A percentile compares a stretch with the other conserved stretches of the same genome.
These are phyloP conservation scores for Gallinago media DNA, from an alignment of 2,113 vertebrate species.

Conservation along the genomic window DNA sequence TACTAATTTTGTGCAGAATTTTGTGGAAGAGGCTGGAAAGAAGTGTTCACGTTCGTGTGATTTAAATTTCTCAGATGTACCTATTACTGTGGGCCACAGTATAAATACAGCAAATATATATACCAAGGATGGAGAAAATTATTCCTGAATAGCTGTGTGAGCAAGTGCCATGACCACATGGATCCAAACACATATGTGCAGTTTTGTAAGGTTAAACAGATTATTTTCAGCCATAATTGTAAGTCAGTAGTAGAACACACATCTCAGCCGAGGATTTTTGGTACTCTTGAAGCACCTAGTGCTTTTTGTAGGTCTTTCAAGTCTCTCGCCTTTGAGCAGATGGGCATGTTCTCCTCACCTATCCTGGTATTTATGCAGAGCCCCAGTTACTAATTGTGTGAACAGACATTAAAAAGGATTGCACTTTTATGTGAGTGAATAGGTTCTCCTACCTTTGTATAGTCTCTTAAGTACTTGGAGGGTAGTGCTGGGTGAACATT, in stretches of 20 bases:
- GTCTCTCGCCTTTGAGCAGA: background rate
- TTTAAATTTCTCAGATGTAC: background rate
- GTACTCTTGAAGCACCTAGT: background rate
- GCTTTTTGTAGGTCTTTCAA: background rate
- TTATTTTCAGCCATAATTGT: background rate
- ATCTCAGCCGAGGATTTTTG: background rate
- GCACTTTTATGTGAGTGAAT: background rate
- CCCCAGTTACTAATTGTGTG: background rate
- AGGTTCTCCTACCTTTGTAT: background rate
- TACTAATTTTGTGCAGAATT: background rate
- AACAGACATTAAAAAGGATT: background rate
- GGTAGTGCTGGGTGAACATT: background rate
- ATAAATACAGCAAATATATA: background rate
- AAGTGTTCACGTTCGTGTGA: background rate
- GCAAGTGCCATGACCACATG: background rate
- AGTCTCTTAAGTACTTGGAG: background rate
- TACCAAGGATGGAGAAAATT: background rate
- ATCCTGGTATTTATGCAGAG: background rate
- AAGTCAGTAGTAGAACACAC: background rate
- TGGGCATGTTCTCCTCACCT: background rate
- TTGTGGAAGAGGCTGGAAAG: background rate
- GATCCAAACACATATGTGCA: background rate
- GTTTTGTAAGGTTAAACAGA: background rate
- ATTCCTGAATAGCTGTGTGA: background rate
- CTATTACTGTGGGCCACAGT: background rate